Conservation (phyloP, 2,113 vertebrate species). For the Neotoma lepida region DNA sequence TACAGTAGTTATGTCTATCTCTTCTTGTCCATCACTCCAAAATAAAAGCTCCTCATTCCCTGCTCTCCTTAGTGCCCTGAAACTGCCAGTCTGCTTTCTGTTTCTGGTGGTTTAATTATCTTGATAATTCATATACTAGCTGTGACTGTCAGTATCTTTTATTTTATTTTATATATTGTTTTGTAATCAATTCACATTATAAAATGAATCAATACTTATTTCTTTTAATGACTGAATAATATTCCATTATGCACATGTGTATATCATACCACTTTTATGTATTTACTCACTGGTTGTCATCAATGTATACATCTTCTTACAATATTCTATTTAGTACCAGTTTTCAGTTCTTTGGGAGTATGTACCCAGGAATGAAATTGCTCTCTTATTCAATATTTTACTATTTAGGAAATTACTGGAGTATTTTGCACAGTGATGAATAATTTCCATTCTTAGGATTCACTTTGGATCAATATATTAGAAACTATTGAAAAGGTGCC, state of each 20-base stretch:
- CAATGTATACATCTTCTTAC: not conserved
- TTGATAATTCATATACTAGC: not conserved
- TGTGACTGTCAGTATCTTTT: not conserved
- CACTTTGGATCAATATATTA: not conserved
- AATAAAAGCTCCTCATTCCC: not conserved
- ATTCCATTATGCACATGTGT: not conserved
- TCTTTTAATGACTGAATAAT: not conserved
- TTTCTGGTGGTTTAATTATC: not conserved
- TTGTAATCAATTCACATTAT: not conserved
- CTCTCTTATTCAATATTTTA: not conserved
- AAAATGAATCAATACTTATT: not conserved
- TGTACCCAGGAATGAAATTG: not conserved
- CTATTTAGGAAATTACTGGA: not conserved
- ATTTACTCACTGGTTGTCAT: not conserved
- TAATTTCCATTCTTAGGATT: not conserved
- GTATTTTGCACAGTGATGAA: not conserved
- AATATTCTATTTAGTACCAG: not conserved
- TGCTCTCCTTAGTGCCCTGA: too few species aligned
- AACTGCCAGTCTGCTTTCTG: not conserved
- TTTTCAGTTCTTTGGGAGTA: not conserved
- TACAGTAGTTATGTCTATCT: not conserved
- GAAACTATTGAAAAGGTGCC: not conserved
- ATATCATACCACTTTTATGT: not conserved
- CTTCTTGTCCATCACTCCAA: not conserved
- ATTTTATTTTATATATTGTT: not conserved